Percentiles rank a stretch among this genome's conserved stretches.
These are phyloP conservation scores for Coilia nasus DNA, from an alignment of 2,797 vertebrate species.

Conservation along the genomic window DNA sequence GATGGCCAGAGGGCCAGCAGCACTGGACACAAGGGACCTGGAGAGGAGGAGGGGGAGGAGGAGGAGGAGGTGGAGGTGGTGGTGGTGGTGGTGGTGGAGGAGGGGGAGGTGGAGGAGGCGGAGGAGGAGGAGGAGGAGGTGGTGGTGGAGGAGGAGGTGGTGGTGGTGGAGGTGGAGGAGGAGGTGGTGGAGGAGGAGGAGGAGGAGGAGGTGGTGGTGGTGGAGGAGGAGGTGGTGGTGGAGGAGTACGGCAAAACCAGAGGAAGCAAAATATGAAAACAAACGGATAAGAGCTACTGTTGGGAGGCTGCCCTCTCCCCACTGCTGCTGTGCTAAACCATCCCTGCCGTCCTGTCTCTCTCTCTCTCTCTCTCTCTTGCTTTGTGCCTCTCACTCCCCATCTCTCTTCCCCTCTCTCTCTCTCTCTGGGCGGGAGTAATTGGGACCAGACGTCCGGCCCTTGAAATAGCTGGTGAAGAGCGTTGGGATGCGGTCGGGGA, in stretches of 20 bases:
- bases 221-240: neutral
- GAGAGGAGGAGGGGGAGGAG: neutral
- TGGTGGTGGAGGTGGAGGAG: too few species aligned
- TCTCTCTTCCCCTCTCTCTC: neutral
- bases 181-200: too few species aligned
- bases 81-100: too few species aligned
- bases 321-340: neutral
- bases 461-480: slow-evolving; percentile 37
- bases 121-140: neutral
- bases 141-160: too few species aligned
- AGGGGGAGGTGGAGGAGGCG: too few species aligned
- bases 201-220: too few species aligned
- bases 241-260: neutral
- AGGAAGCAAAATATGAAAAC: slow-evolving; percentile 45
- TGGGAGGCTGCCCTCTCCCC: slow-evolving; percentile 41
- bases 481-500: slow-evolving; percentile 35
- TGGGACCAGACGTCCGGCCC: slow-evolving; percentile 38
- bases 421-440: slow-evolving; percentile 30
- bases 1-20: neutral
- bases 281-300: slow-evolving; percentile 42
- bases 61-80: too few species aligned
- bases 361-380: neutral
- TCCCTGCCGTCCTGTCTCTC: neutral
- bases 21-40: neutral
- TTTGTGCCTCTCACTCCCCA: neutral